phyloP scores from a whole-genome alignment of 2,113 vertebrate genomes.

The Pseudopipra pipra region DNA sequence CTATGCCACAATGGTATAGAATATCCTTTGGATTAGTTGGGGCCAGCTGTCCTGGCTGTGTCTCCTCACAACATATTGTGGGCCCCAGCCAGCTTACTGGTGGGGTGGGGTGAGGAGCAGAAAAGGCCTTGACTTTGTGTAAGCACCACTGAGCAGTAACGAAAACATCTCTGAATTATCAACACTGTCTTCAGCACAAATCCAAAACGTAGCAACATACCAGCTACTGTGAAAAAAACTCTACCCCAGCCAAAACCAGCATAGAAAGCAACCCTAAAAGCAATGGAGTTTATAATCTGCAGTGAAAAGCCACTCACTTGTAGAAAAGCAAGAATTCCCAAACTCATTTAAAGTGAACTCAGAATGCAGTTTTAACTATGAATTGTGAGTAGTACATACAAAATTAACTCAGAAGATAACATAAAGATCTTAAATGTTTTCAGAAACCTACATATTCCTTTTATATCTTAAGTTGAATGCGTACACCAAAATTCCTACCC shows the following conservation, averaged over 20 bases:
- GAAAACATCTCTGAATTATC: neutral
- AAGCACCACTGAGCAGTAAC: fast-evolving
- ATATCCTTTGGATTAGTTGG: neutral
- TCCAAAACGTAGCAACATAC: neutral
- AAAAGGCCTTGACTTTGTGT: neutral
- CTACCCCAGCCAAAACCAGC: neutral
- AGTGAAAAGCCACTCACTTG: neutral
- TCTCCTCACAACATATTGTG: fast-evolving
- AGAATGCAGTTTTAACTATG: neutral
- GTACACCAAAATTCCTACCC: neutral
- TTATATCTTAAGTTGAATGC: neutral
- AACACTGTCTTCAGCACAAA: neutral
- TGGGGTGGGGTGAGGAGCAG: neutral
- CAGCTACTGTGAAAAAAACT: neutral
- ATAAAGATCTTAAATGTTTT: neutral
- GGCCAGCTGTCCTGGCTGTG: neutral
- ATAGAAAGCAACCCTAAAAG: neutral
- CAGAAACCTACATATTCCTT: neutral
- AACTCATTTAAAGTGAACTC: neutral
- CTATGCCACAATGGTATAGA: fast-evolving
- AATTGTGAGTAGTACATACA: neutral
- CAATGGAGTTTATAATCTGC: neutral
- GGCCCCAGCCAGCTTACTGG: neutral
- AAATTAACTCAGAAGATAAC: neutral
- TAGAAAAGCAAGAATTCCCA: neutral